phyloP scores from a whole-genome alignment of 2,113 vertebrate genomes.

The Rhea pennata region DNA sequence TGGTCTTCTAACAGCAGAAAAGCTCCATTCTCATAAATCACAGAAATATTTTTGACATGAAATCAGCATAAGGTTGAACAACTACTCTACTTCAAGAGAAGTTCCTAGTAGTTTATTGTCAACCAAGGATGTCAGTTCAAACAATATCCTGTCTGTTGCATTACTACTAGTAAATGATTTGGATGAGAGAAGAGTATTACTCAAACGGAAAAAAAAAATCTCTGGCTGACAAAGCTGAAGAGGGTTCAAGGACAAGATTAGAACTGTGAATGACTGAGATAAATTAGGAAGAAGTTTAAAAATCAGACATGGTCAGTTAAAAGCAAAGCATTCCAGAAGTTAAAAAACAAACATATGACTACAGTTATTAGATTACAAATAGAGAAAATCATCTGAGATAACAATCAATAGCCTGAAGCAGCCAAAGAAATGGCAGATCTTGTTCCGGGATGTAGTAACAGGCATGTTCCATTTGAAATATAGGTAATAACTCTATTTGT shows the following conservation, averaged over 20 bases:
- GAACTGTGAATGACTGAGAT: neutral
- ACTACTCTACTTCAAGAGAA: neutral
- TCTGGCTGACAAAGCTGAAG: neutral
- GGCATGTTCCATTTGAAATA: neutral
- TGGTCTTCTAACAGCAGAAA: neutral
- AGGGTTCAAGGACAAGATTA: neutral
- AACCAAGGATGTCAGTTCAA: neutral
- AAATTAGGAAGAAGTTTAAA: neutral
- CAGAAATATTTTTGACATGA: neutral
- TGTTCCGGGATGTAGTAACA: neutral
- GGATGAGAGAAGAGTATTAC: neutral
- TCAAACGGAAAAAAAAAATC: neutral
- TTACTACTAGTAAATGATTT: rapidly evolving
- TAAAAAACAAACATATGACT: neutral
- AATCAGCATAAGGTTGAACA: neutral
- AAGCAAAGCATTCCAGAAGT: neutral
- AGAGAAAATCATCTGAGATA: neutral
- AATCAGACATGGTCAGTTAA: neutral
- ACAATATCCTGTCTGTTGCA: neutral
- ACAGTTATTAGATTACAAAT: neutral
- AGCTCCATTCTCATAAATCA: neutral
- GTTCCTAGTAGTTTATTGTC: neutral
- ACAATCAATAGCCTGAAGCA: neutral
- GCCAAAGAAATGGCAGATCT: neutral
- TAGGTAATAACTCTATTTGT: neutral